Evolutionary conservation across 2,888 invertebrate genomes (phyloP).

Genomic region (Drosophila longiperda): DNA sequence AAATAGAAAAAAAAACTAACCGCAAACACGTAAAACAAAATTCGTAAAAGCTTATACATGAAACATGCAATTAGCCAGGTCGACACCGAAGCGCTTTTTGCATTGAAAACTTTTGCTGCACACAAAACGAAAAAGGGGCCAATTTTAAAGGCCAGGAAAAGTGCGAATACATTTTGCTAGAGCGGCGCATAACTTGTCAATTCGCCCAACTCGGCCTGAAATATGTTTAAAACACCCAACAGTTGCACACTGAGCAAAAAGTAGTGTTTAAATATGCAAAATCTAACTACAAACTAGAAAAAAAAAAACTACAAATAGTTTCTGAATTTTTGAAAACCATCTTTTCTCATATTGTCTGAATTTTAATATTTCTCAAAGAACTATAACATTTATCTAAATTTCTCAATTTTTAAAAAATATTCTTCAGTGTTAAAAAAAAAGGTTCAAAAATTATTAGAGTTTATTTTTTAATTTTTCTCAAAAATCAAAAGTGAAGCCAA

Average conservation of each 20-base stretch:
- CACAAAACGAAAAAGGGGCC: constrained; percentile 1
- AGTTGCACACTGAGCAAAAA: background rate
- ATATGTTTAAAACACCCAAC: background rate
- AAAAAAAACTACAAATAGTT: background rate
- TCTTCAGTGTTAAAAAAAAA: background rate
- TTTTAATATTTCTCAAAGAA: too few relatives aligned
- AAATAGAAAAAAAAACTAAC: constrained; percentile 45
- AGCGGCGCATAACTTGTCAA: constrained; percentile 4
- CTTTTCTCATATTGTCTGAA: too few relatives aligned
- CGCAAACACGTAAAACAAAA: constrained; percentile 44
- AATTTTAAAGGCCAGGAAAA: constrained; percentile 33
- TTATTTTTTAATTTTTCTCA: background rate
- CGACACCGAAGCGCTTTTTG: constrained; percentile 17
- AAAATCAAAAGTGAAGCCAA: too few relatives aligned
- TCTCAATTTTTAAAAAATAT: background rate
- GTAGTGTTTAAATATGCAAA: background rate
- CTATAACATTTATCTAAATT: too few relatives aligned
- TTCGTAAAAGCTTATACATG: constrained; percentile 58
- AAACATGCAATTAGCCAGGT: constrained; percentile 69
- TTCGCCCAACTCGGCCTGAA: background rate
- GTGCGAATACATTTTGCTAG: constrained; percentile 13
- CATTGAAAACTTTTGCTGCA: constrained; percentile 7
- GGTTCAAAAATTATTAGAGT: too few relatives aligned
- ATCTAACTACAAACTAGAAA: background rate
- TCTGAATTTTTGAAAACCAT: background rate